phyloP scores from a whole-genome alignment of 2,113 vertebrate genomes.

The Burhinus oedicnemus region DNA sequence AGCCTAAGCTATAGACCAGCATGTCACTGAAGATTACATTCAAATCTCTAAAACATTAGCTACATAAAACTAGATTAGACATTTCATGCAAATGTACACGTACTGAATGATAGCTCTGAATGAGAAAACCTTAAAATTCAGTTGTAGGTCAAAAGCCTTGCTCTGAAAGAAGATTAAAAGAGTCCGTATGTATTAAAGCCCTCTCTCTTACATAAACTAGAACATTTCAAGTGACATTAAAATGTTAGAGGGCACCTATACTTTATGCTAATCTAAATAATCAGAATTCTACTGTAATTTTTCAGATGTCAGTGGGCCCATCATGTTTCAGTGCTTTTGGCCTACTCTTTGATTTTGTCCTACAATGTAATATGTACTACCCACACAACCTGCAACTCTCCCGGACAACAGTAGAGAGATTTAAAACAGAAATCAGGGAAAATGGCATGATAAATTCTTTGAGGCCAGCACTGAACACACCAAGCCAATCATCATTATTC shows the following conservation, averaged over 20 bases:
- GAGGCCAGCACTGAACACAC: background rate
- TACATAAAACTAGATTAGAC: background rate
- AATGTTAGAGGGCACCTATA: background rate
- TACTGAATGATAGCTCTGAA: background rate
- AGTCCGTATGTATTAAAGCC: background rate
- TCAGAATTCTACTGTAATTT: background rate
- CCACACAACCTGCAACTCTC: background rate
- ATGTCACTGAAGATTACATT: background rate
- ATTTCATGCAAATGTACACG: background rate
- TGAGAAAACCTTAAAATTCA: background rate
- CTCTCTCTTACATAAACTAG: background rate
- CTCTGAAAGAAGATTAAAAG: background rate
- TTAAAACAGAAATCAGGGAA: background rate
- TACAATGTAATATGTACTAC: background rate
- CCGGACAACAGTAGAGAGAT: background rate
- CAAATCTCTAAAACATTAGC: slow-evolving; percentile 16
- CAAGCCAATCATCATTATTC: background rate
- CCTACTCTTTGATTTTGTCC: background rate
- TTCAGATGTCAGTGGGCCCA: background rate
- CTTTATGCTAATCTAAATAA: slow-evolving; percentile 22
- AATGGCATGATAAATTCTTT: background rate
- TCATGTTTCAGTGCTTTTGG: background rate
- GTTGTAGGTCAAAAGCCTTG: slow-evolving; percentile 13
- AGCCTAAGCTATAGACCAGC: background rate
- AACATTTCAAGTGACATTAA: slow-evolving; percentile 1